phyloP scores from a whole-genome alignment of 1,140 invertebrate genomes.

The Medauroidea extradentata region DNA sequence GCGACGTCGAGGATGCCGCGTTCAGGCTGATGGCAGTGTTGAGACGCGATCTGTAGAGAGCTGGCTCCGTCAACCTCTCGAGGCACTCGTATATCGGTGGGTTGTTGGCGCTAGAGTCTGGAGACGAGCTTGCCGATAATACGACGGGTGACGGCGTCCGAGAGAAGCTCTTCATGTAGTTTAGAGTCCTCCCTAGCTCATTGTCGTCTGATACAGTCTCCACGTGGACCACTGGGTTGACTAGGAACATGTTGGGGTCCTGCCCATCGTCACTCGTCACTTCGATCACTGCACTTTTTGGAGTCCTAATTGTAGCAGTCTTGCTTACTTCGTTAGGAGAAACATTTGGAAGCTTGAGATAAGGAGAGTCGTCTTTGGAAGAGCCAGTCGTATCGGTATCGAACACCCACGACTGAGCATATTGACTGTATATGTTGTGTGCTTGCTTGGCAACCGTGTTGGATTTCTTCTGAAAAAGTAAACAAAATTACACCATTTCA shows the following conservation, averaged over 20 bases:
- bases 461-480: conserved; percentile 38
- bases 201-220: conserved; percentile 14
- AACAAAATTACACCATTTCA: too few relatives aligned
- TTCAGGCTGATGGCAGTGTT: conserved; percentile 32
- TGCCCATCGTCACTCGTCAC: not conserved
- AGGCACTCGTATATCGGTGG: conserved; percentile 45
- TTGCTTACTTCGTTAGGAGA: not conserved
- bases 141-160: conserved; percentile 42
- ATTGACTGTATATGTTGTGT: conserved; percentile 37
- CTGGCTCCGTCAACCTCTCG: conserved; percentile 42
- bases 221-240: conserved; percentile 15
- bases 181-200: conserved; percentile 20
- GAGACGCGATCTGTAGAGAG: conserved; percentile 38
- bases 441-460: conserved; percentile 26
- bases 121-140: conserved; percentile 42
- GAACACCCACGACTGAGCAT: conserved; percentile 48
- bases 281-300: not conserved
- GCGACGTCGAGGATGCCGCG: not conserved
- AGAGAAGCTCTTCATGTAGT: conserved; percentile 47
- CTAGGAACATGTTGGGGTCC: not conserved
- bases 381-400: conserved; percentile 19
- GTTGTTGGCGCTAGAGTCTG: conserved; percentile 18
- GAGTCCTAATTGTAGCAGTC: not conserved
- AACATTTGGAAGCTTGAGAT: conserved; percentile 27
- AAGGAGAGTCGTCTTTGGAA: conserved; percentile 22